phyloP scores from a whole-genome alignment of 2,113 vertebrate species.

The Ailurus styani region DNA sequence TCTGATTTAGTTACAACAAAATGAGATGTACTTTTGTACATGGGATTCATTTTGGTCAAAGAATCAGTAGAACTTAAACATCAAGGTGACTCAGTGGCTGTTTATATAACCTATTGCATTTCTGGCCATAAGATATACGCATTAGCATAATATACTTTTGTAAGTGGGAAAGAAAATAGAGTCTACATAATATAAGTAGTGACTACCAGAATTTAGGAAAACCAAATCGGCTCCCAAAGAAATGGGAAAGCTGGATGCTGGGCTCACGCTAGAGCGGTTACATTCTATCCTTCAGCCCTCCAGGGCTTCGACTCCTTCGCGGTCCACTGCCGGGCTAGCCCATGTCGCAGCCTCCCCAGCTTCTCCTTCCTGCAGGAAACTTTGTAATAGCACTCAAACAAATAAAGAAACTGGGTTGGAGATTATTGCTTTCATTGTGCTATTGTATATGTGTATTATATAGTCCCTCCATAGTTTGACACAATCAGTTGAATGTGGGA shows the following conservation, averaged over 20 bases:
- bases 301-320: background rate
- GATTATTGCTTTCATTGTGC: conserved; percentile 96
- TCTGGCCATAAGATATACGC: background rate
- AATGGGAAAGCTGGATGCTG: background rate
- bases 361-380: conserved; percentile 89
- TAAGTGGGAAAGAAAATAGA: background rate
- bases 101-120: conserved; percentile 19
- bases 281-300: background rate
- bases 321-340: conserved; percentile 38
- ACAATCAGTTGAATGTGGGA: conserved; percentile 85
- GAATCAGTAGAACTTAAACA: conserved; percentile 10
- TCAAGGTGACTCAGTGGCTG: conserved; percentile 19
- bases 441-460: conserved; percentile 89
- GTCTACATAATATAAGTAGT: background rate
- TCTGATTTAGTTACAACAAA: conserved; percentile 51
- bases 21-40: conserved; percentile 55
- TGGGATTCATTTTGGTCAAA: conserved; percentile 66
- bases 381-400: conserved; percentile 90
- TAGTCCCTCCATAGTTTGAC: conserved; percentile 81
- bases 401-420: conserved; percentile 91
- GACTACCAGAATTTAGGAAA: background rate
- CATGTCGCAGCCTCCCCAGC: conserved; percentile 77
- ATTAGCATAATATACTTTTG: background rate
- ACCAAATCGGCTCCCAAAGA: background rate
- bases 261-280: background rate